Percentiles rank a stretch among this genome's conserved stretches.
Conservation (phyloP, 2,888 invertebrate species). For the Tipula helvola region DNA sequence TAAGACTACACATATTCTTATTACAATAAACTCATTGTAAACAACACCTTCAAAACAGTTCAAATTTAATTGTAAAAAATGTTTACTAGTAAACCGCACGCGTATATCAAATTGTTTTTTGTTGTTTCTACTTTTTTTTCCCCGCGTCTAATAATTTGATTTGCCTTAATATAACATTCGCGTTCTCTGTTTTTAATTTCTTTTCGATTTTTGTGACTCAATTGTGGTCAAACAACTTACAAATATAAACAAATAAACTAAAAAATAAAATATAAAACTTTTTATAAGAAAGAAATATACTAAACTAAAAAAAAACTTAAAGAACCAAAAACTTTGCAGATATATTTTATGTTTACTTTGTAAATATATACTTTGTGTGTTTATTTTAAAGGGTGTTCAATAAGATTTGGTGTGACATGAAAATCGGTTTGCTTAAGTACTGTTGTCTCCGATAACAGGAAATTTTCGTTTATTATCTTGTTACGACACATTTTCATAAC, state of each 20-base stretch:
- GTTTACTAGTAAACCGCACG: background rate
- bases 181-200: background rate
- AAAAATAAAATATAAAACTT: background rate
- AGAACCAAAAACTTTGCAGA: background rate
- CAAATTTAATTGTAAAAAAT: background rate
- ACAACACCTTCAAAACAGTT: background rate
- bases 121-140: background rate
- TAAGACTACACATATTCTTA: background rate
- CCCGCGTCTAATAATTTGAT: background rate
- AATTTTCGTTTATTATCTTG: too few relatives aligned
- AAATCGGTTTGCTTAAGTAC: too few relatives aligned
- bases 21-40: background rate
- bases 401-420: background rate
- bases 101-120: background rate
- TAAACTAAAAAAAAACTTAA: background rate
- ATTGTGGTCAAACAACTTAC: background rate
- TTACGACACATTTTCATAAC: too few relatives aligned
- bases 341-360: background rate
- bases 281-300: background rate
- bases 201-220: background rate
- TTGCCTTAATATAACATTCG: background rate
- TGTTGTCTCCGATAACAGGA: too few relatives aligned
- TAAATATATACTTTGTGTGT: background rate
- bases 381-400: background rate
- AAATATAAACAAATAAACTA: background rate